Conservation (phyloP, 2,113 vertebrate species). For the Entelurus aequoreus region DNA sequence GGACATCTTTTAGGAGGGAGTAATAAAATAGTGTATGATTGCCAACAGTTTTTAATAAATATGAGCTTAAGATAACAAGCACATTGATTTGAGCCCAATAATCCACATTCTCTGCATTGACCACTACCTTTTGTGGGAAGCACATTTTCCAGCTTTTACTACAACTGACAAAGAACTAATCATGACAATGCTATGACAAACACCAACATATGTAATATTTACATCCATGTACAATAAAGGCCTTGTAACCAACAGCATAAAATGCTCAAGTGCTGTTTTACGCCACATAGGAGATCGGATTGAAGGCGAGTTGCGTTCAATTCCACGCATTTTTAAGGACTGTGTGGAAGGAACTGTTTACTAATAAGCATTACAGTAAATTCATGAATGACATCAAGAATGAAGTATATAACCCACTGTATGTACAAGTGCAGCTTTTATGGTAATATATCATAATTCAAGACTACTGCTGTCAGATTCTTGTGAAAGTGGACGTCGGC, state of each 20-base stretch:
- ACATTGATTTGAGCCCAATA: too few relatives aligned
- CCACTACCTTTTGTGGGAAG: background rate
- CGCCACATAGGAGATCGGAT: background rate
- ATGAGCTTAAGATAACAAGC: too few relatives aligned
- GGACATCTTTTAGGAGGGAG: too few relatives aligned
- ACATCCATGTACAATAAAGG: constrained; percentile 15
- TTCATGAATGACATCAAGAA: constrained; percentile 24
- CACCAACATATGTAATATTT: constrained; percentile 15
- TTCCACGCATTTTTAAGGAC: background rate
- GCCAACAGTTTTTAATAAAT: too few relatives aligned
- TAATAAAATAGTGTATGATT: too few relatives aligned
- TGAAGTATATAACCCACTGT: constrained; percentile 37
- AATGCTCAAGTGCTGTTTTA: constrained; percentile 5
- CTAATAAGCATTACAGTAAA: constrained; percentile 9
- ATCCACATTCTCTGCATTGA: background rate
- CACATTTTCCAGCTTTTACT: background rate
- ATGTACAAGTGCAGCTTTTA: constrained; percentile 56
- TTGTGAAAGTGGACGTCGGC: background rate
- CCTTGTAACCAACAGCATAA: constrained; percentile 12
- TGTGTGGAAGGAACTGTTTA: constrained; percentile 12
- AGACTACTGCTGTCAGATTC: constrained; percentile 33
- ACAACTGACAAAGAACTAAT: constrained; percentile 2
- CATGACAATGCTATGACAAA: background rate
- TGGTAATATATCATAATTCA: constrained; percentile 55
- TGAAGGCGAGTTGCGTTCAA: constrained; percentile 1